phyloP scores from a whole-genome alignment of 1,140 invertebrate genomes.

The Drosophila erecta region DNA sequence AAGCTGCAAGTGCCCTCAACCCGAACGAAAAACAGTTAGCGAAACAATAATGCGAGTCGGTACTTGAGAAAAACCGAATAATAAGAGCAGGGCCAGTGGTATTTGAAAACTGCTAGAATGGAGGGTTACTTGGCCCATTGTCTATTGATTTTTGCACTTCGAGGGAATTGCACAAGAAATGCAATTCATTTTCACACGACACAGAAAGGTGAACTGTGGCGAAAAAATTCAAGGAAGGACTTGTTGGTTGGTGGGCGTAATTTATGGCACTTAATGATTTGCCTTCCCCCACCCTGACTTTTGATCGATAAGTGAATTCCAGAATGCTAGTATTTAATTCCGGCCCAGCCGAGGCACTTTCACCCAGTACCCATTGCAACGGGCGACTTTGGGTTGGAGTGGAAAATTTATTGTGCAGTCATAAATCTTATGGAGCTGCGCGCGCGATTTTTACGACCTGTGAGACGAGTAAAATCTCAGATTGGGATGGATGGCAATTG shows the following conservation, averaged over 20 bases:
- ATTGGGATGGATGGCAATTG: slow-evolving; percentile 41
- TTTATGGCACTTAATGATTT: slow-evolving; percentile 71
- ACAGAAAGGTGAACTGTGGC: slow-evolving; percentile 49
- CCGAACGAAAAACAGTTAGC: slow-evolving; percentile 49
- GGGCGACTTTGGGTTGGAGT: slow-evolving; percentile 15
- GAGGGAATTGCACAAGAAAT: slow-evolving; percentile 65
- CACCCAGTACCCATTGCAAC: slow-evolving; percentile 12
- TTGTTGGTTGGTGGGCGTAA: slow-evolving; percentile 57
- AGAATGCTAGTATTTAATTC: slow-evolving; percentile 6
- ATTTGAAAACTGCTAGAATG: slow-evolving; percentile 26
- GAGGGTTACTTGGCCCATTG: slow-evolving; percentile 57
- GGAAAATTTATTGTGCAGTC: slow-evolving; percentile 46
- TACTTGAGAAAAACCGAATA: slow-evolving; percentile 48
- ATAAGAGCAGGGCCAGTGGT: slow-evolving; percentile 32
- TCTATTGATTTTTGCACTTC: slow-evolving; percentile 76
- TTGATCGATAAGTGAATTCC: slow-evolving; percentile 58
- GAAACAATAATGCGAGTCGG: slow-evolving; percentile 44
- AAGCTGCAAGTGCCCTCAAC: slow-evolving; percentile 47
- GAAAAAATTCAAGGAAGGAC: slow-evolving; percentile 44
- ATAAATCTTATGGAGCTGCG: slow-evolving; percentile 39
- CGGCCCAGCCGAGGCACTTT: slow-evolving; percentile 26
- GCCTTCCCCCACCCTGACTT: not conserved
- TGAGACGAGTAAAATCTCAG: slow-evolving; percentile 11
- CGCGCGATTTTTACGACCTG: slow-evolving; percentile 40
- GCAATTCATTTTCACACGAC: slow-evolving; percentile 75